Evolutionary conservation across 2,888 invertebrate species (phyloP), one percentile per base, ranked within the genome.

Genomic region (Troglohyphantes excavatus): DNA sequence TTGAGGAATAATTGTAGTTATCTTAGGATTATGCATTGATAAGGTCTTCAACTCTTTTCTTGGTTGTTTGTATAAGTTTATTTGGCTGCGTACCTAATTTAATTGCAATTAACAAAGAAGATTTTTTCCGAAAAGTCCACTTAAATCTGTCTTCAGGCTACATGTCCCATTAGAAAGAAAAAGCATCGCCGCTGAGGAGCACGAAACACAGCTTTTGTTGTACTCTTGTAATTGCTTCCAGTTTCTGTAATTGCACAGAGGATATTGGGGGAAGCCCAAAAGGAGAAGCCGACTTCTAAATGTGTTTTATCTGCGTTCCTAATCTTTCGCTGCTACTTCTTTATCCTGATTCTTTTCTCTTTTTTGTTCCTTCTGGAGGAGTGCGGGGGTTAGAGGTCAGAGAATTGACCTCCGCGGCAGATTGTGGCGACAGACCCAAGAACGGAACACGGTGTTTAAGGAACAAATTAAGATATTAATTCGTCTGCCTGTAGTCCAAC

Each of bases 381-480:
- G 61, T 68, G 70, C 65, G n/a, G 59, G 85, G 43, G 65, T 76
- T 65, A 53, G 53, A 53, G 85, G 67, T 85, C 85, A 76, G 59
- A 39, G 33, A n/a, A 68, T 29, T 85, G 85, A 85, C 85, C 85
- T 76, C 27, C 46, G 43, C 13, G 65, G 46, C 59, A 63, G 21
- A 53, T 68, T 76, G 76, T 76, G 85, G 67, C 68, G 68, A 73
- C 84, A 75, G 53, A 23, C 65, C 39, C 59, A 39, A 39, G 70
- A 23, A 43, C 72, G 65, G 65, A 70, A 78, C 59, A 68, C 75
- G 85, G 67, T 59, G 75, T 76, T 85, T 85, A 53, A 85, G 39
- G 33, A 85, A 33, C 76, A 85, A 85, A 85, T 85, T 76, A 85
- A 85, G 85, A 76, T 76, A 85, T 85, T 85, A 85, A 85, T 85